Evolutionary conservation across 2,797 vertebrate species (phyloP), one percentile per base, ranked within the genome.

Genomic region (Calcarius lapponicus): DNA sequence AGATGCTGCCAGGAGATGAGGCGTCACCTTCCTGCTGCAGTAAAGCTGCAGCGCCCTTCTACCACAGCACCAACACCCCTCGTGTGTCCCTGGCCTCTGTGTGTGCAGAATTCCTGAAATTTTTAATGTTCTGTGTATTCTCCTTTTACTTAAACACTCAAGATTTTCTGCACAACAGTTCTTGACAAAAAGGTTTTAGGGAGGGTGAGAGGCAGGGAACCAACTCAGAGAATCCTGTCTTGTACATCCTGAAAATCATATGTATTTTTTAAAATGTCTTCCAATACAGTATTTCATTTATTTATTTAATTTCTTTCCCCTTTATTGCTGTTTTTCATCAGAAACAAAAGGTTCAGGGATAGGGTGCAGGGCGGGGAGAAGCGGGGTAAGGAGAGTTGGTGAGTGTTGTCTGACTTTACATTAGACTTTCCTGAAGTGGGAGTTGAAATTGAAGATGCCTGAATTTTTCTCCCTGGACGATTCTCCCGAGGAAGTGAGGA

Each of bases 31-130:
- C 29, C 74, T 54, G 51, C 91, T 43, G 75, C 64, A 20, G 58
- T 28, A 10, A 36, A 28, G 29, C 47, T 13, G 7, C 73, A 40
- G 32, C 7, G 1, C 29, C 48, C 25, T 38, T 50, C 57, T 9
- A 1, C 14, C 31, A 10, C 40, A 9, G 61, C 7, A 4, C 15
- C 42, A 4, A 10, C 31, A 54, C 10, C 19, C 40, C 48, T 21
- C 1, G 0, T 34, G 0, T 2, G 19, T 31, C 43, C 31, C 69
- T 19, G 51, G 28, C 38, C 32, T 14, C 13, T 1, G 22, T 3
- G 4, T 7, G 1, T 6, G 13, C 3, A 2, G 3, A 3, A 29
- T 10, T 72, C 34, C 57, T 7, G 36, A 79, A 64, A 74, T 7
- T 1, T 38, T 47, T 66, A 20, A 31, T 67, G 43, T 85, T 50